Conservation (phyloP, 2,113 vertebrate species). For the Cinclus cinclus region DNA sequence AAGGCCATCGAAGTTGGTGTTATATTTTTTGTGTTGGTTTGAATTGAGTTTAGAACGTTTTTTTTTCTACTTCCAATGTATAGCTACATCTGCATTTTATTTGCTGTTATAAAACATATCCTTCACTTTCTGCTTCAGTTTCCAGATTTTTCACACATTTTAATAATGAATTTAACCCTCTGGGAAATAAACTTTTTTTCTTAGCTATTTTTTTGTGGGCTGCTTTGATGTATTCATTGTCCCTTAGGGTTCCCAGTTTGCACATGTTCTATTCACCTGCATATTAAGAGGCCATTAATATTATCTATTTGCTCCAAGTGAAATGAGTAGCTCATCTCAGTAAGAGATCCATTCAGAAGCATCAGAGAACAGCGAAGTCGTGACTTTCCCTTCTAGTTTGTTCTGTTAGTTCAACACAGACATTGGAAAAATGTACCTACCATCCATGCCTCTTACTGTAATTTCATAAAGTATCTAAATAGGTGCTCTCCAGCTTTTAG, state of each 20-base stretch:
- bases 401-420: not conserved
- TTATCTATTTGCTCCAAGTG: not conserved
- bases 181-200: not conserved
- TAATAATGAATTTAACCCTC: not conserved
- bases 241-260: not conserved
- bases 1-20: not conserved
- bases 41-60: not conserved
- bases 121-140: not conserved
- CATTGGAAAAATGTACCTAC: not conserved
- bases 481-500: not conserved
- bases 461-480: not conserved
- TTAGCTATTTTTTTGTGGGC: not conserved
- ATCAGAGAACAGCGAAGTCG: not conserved
- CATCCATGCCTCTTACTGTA: not conserved
- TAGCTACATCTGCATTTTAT: not conserved
- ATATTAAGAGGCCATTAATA: not conserved
- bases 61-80: not conserved
- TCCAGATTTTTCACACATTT: not conserved
- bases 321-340: not conserved
- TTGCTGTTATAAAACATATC: not conserved
- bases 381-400: not conserved
- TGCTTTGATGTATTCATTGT: not conserved
- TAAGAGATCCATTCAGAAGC: not conserved
- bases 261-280: not conserved
- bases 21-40: not conserved